Conservation (phyloP, 37 sponge, comb jelly and placozoan species). For the Aphrocallistes beatrix region DNA sequence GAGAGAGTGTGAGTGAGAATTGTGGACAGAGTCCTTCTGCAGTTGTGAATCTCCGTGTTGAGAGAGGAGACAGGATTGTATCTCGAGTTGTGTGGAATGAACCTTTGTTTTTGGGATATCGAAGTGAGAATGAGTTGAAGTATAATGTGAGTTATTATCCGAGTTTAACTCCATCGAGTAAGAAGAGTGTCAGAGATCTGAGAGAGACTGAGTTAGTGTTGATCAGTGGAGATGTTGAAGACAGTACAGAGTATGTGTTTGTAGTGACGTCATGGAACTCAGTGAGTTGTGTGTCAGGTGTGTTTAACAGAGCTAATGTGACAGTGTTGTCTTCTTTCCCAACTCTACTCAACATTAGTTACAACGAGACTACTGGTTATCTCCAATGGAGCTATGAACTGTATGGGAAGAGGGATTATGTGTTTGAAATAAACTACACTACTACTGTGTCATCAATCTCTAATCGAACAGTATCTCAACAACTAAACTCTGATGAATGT, state of each 20-base stretch:
- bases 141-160: background rate
- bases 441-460: background rate
- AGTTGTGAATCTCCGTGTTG: background rate
- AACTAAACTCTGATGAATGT: background rate
- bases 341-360: background rate
- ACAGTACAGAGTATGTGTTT: background rate
- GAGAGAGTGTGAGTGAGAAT: background rate
- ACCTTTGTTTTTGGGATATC: background rate
- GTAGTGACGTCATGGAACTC: background rate
- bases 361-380: background rate
- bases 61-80: background rate
- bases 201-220: background rate
- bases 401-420: background rate
- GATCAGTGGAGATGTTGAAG: background rate
- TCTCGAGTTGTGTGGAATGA: background rate
- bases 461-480: background rate
- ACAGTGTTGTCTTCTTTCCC: background rate
- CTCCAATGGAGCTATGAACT: background rate
- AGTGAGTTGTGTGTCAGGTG: background rate
- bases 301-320: background rate
- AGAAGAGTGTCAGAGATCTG: background rate
- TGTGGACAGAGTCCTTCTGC: constrained; percentile 13
- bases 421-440: background rate
- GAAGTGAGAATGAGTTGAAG: background rate
- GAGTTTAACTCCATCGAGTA: background rate